These are phyloP conservation scores for Bradypodion ventrale DNA, from an alignment of 2,797 vertebrate genomes.

Conservation along the genomic window DNA sequence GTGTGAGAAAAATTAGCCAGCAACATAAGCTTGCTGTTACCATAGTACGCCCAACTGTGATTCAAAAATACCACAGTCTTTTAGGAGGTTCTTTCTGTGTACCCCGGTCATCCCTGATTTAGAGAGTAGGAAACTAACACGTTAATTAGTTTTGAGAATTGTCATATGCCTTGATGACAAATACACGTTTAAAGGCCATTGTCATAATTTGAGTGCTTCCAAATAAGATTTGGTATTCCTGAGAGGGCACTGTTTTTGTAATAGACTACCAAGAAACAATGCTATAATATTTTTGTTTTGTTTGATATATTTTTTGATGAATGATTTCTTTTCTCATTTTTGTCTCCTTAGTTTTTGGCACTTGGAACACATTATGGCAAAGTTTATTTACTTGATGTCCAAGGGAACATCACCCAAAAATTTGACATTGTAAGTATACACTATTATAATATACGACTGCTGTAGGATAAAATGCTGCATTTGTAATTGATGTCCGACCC, in stretches of 20 bases:
- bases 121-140: conserved; percentile 42
- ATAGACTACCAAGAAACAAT: neutral
- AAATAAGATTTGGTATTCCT: conserved; percentile 50
- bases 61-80: too few species aligned
- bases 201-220: conserved; percentile 52
- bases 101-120: too few species aligned
- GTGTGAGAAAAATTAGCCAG: too few species aligned
- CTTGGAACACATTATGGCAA: conserved; percentile 97
- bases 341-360: conserved; percentile 89
- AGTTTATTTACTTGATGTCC: conserved; percentile 95
- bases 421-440: conserved; percentile 94
- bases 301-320: conserved; percentile 21
- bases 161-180: conserved; percentile 51
- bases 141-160: conserved; percentile 74
- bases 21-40: too few species aligned
- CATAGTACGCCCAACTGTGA: too few species aligned
- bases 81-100: too few species aligned
- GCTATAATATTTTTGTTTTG: neutral
- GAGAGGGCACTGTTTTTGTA: conserved; percentile 8
- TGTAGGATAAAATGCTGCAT: conserved; percentile 4
- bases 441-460: conserved; percentile 15
- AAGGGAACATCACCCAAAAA: conserved; percentile 96
- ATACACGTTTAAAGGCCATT: conserved; percentile 37
- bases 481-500: neutral
- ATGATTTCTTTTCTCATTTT: conserved; percentile 38